Evolutionary conservation across 2,113 vertebrate genomes (phyloP).

Genomic region (Lethenteron reissneri): DNA sequence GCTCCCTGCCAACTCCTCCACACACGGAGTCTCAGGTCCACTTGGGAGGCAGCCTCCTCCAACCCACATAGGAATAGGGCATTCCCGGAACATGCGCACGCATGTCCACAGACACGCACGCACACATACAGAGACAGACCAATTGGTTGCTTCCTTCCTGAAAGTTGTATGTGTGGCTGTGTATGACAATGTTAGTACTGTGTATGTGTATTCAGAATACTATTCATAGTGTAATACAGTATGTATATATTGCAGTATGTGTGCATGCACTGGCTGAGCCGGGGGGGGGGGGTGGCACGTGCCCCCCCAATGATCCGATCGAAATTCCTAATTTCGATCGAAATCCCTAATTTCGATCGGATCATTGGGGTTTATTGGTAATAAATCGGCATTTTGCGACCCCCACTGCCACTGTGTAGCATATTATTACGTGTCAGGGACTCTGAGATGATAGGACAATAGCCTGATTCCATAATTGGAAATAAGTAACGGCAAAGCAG

Average conservation of each 20-base stretch:
- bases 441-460: not conserved
- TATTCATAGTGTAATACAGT: not conserved
- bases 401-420: not conserved
- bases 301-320: too few relatives aligned
- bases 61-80: too few relatives aligned
- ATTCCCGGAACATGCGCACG: not conserved
- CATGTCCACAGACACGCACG: not conserved
- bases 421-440: not conserved
- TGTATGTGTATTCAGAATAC: not conserved
- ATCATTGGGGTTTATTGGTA: not conserved
- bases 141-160: not conserved
- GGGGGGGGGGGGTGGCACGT: too few relatives aligned
- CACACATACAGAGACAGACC: not conserved
- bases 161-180: not conserved
- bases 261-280: not conserved
- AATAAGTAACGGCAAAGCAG: too few relatives aligned
- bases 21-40: too few relatives aligned
- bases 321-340: not conserved
- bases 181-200: not conserved
- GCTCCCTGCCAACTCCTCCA: too few relatives aligned
- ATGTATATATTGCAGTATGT: not conserved
- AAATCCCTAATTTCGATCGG: not conserved
- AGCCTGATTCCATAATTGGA: not conserved
- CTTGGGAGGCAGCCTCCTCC: too few relatives aligned
- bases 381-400: not conserved